These are phyloP conservation scores for Ostrea edulis DNA, from an alignment of 1,140 invertebrate species.

Conservation along the genomic window DNA sequence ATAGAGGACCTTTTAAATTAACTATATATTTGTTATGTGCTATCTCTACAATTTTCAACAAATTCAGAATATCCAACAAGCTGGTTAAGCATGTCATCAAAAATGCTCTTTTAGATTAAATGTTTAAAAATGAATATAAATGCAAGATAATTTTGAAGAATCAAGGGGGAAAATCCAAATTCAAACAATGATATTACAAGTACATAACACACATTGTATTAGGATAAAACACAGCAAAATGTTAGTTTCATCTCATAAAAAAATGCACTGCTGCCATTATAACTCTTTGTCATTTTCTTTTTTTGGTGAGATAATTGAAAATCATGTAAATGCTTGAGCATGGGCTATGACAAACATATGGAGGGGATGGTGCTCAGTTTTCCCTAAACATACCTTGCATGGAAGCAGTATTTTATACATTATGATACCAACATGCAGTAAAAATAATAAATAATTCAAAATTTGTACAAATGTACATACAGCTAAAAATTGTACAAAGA, in stretches of 20 bases:
- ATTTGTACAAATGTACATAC: neutral
- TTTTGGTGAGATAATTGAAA: neutral
- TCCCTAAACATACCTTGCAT: neutral
- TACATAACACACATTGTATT: neutral
- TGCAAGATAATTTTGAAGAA: neutral
- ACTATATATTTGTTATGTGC: neutral
- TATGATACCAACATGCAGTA: neutral
- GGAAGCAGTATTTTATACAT: neutral
- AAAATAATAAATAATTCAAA: neutral
- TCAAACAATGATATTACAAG: neutral
- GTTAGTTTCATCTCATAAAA: constrained; percentile 12
- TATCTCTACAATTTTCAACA: neutral
- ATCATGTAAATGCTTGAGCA: neutral
- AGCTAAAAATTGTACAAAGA: neutral
- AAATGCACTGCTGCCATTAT: neutral
- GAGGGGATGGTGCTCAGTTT: no score
- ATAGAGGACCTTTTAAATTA: constrained; percentile 7
- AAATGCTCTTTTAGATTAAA: neutral
- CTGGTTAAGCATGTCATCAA: neutral
- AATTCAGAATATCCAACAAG: neutral
- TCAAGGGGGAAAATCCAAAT: neutral
- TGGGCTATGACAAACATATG: neutral
- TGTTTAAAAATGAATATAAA: neutral
- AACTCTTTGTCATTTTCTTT: neutral
- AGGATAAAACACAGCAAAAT: constrained; percentile 1